These are phyloP conservation scores for Battus philenor DNA, from an alignment of 1,140 invertebrate genomes.

Conservation along the genomic window DNA sequence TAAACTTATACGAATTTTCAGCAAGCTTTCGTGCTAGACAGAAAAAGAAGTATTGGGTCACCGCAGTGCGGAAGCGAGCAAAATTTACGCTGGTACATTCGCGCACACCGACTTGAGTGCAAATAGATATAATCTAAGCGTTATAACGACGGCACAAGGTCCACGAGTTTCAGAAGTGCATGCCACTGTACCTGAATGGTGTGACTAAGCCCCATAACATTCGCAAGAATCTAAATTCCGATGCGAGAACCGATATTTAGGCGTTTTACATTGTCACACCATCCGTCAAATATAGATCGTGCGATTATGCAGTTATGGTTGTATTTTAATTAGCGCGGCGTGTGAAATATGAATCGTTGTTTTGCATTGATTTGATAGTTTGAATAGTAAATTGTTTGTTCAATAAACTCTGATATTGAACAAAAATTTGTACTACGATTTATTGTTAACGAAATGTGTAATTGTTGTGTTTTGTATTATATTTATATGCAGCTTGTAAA, in stretches of 20 bases:
- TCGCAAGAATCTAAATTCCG: constrained; percentile 9
- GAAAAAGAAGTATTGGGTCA: constrained; percentile 14
- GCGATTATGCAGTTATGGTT: constrained; percentile 2
- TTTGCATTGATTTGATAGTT: no score
- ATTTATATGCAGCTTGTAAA: no score
- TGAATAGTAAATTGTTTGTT: no score
- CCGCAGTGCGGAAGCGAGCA: constrained; percentile 11
- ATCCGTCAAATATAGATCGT: constrained; percentile 6
- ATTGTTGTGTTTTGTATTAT: no score
- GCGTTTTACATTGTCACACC: constrained; percentile 8
- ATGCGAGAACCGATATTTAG: constrained; percentile 11
- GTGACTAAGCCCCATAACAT: constrained; percentile 11
- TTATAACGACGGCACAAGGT: no score
- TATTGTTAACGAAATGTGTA: no score
- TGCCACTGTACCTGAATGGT: background rate
- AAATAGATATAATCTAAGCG: no score
- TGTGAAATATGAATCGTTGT: background rate
- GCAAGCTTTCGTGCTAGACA: constrained; percentile 13
- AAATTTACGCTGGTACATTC: constrained; percentile 10
- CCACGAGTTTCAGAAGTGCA: no score
- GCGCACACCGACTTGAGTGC: background rate
- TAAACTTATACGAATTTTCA: constrained; percentile 13
- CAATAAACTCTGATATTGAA: no score
- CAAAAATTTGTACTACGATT: no score
- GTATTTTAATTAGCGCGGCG: constrained; percentile 7